Evolutionary conservation across 2,888 invertebrate species (phyloP), one percentile per base, ranked within the genome.

Genomic region (Catocala sponsa): DNA sequence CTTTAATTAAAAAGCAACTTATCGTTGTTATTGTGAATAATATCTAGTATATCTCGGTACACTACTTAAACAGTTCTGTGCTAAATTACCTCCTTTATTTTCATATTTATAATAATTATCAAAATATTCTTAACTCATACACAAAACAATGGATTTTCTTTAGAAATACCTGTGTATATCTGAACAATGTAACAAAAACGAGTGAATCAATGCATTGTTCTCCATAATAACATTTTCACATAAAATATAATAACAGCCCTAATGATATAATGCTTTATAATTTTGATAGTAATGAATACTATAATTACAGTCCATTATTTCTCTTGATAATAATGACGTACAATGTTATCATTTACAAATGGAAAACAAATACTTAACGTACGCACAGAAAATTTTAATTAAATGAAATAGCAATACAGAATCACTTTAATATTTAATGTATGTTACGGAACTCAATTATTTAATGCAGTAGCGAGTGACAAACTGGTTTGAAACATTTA

Each of bases 351-450:
- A 56, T 56, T 52, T 55, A 46, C 63, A 52, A 48, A 52, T 52
- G 12, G 42, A 65, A 74, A 58, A 56, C 47, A 63, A 64, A 63
- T 61, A 65, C 50, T 63, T 59, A 33, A 33, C 33, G 65, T 70
- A 72, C 66, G 70, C 68, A 73, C 70, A 67, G 75, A 70, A 79
- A 74, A 80, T 80, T 76, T 75, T 82, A 84, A 80, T 81, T 81
- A 81, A 83, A 82, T 76, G 75, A 79, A 82, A 85, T 51, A 57
- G 13, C 59, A 65, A 54, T 48, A 61, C 75, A 72, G 65, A 70
- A 75, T 72, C 74, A 77, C 55, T 80, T 82, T 77, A 78, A 83
- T 77, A 79, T 80, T 81, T 79, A 68, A 84, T 77, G 74, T 77
- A 72, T 41, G 25, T n/a, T 53, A 48, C 15, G 70, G 70, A 61